Conservation (phyloP, 2,888 invertebrate genomes). For the Pedicia rivosa region DNA sequence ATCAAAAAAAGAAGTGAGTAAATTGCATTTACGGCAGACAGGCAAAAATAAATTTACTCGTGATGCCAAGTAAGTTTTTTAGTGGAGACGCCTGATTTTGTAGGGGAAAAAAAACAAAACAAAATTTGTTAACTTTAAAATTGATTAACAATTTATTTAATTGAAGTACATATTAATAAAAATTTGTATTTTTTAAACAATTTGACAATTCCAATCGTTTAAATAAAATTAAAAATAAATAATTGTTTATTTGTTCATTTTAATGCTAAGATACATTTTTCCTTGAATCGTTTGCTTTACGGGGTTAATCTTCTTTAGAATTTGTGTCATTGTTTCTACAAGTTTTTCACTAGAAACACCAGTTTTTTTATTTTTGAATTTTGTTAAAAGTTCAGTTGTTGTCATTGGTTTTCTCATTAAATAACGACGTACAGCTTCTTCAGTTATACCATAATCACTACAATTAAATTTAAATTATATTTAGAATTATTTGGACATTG, state of each 20-base stretch:
- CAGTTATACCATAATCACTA: constrained; percentile 80
- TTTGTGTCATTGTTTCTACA: constrained; percentile 86
- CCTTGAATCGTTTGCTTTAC: constrained; percentile 82
- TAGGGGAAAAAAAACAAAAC: no score
- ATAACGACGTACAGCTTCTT: constrained; percentile 88
- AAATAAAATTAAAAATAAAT: background rate
- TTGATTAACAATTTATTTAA: no score
- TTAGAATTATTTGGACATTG: background rate
- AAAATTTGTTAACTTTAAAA: no score
- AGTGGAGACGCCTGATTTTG: no score
- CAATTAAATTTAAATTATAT: constrained; percentile 16
- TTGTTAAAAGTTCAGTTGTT: constrained; percentile 84
- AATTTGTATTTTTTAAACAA: no score
- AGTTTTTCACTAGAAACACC: constrained; percentile 81
- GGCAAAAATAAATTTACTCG: no score
- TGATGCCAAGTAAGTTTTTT: no score
- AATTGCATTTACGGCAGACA: no score
- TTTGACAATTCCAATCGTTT: no score
- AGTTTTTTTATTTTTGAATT: constrained; percentile 88
- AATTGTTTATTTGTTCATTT: constrained; percentile 27
- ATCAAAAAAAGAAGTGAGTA: no score
- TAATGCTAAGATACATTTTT: constrained; percentile 87
- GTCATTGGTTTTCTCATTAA: constrained; percentile 95
- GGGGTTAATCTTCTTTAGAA: constrained; percentile 88
- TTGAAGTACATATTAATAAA: no score